A percentile compares a stretch with the other conserved stretches of the same genome.
phyloP scores from a whole-genome alignment of 2,888 invertebrate genomes.

The Microchrysa polita region DNA sequence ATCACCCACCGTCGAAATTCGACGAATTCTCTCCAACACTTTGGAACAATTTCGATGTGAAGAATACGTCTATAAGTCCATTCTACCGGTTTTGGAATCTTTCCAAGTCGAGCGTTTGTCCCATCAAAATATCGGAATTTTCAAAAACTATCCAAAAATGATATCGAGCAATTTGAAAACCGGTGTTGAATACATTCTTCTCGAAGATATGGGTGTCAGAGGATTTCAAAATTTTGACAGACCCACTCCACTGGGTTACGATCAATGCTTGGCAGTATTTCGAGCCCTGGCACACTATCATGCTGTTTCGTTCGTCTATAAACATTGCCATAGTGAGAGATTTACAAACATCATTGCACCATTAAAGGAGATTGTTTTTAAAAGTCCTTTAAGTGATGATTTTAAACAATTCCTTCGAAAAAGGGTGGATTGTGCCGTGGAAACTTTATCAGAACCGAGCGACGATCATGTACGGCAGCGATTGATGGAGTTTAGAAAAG shows the following conservation, averaged over 20 bases:
- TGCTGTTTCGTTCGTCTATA: constrained; percentile 67
- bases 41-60: constrained; percentile 37
- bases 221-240: constrained; percentile 60
- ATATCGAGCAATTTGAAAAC: constrained; percentile 64
- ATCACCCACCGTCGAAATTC: constrained; percentile 38
- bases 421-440: constrained; percentile 35
- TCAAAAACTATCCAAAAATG: constrained; percentile 52
- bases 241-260: constrained; percentile 65
- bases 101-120: constrained; percentile 33
- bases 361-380: constrained; percentile 43
- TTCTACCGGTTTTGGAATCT: constrained; percentile 43
- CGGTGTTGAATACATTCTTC: constrained; percentile 64
- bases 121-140: constrained; percentile 24
- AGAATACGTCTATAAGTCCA: constrained; percentile 35
- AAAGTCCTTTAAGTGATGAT: constrained; percentile 19
- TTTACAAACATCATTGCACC: constrained; percentile 55
- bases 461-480: constrained; percentile 21
- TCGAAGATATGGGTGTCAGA: constrained; percentile 64
- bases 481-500: constrained; percentile 31
- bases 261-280: constrained; percentile 63
- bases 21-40: constrained; percentile 42
- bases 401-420: constrained; percentile 37
- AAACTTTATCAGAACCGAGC: constrained; percentile 32
- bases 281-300: constrained; percentile 66
- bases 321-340: constrained; percentile 65